phyloP scores from a whole-genome alignment of 2,797 vertebrate genomes.

The Acanthiza pusilla region DNA sequence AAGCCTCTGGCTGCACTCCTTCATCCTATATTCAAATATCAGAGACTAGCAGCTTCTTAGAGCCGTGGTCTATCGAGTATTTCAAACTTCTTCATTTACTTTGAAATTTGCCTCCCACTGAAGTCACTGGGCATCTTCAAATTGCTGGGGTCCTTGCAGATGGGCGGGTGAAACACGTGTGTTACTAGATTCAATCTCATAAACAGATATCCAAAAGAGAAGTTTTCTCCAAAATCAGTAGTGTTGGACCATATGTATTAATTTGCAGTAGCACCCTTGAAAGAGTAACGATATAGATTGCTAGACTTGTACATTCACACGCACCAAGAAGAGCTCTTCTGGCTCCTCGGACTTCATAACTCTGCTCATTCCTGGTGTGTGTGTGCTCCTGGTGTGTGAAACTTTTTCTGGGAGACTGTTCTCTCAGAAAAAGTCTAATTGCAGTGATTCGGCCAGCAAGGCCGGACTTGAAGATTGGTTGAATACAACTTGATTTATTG shows the following conservation, averaged over 20 bases:
- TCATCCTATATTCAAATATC: background rate
- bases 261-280: background rate
- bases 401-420: no score
- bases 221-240: background rate
- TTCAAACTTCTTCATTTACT: background rate
- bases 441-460: background rate
- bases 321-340: background rate
- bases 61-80: background rate
- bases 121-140: background rate
- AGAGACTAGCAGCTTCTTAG: background rate
- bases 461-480: background rate
- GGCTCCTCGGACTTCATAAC: background rate
- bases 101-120: background rate
- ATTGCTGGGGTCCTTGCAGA: background rate
- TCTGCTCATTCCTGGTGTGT: background rate
- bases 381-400: no score
- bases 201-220: background rate
- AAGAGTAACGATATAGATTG: background rate
- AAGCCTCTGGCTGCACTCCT: background rate
- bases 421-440: background rate
- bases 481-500: background rate
- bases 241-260: background rate
- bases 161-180: background rate
- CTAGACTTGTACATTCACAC: fast-evolving
- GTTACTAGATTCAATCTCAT: background rate